Evolutionary conservation across 2,888 invertebrate species (phyloP).

Genomic region (Elmis aenea): DNA sequence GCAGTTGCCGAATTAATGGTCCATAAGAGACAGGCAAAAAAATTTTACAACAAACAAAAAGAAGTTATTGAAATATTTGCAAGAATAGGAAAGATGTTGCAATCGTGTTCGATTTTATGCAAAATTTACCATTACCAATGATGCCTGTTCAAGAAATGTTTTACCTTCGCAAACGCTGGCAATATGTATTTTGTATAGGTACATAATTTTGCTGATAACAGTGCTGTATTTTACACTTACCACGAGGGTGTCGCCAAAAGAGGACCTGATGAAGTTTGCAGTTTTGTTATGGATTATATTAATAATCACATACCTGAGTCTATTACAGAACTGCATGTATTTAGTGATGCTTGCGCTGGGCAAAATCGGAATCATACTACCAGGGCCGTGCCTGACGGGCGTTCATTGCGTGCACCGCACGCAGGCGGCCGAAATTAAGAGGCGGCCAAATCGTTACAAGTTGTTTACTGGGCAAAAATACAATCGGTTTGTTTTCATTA

Average conservation of each 20-base stretch:
- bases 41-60: conserved; percentile 22
- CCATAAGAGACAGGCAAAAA: conserved; percentile 21
- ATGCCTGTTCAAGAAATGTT: conserved; percentile 27
- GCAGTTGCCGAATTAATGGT: conserved; percentile 21
- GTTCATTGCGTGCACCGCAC: too few species aligned
- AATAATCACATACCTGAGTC: conserved; percentile 11
- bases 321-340: conserved; percentile 20
- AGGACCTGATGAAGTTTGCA: conserved; percentile 22
- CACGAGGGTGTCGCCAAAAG: conserved; percentile 22
- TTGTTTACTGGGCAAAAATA: too few species aligned
- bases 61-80: conserved; percentile 14
- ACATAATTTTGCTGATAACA: conserved; percentile 15
- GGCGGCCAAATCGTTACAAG: too few species aligned
- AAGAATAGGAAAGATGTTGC: conserved; percentile 13
- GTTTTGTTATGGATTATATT: conserved; percentile 21
- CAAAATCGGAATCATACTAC: conserved; percentile 24
- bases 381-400: too few species aligned
- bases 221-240: conserved; percentile 17
- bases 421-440: too few species aligned
- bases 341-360: conserved; percentile 23
- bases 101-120: conserved; percentile 24
- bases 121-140: conserved; percentile 24
- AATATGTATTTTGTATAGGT: conserved; percentile 19
- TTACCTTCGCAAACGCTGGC: conserved; percentile 22
- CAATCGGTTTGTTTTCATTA: too few species aligned